phyloP scores from a whole-genome alignment of 92 coral and sea anemone species.

The Phenganax marumi region DNA sequence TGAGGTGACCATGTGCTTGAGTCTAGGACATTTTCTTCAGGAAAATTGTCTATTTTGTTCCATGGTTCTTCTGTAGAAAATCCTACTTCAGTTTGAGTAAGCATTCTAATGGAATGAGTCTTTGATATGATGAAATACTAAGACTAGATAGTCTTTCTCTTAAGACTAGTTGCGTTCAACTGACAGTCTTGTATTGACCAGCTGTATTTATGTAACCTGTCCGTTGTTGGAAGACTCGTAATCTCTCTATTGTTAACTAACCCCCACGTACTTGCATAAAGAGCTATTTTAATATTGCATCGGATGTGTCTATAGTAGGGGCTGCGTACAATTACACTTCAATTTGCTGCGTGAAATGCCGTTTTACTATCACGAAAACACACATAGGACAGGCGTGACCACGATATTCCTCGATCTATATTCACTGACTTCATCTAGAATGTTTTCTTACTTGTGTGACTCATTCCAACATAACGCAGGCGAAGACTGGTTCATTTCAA shows the following conservation, averaged over 20 bases:
- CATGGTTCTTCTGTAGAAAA: slow-evolving; percentile 15
- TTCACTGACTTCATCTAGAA: neutral
- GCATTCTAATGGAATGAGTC: neutral
- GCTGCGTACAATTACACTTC: slow-evolving; percentile 19
- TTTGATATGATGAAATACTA: no score
- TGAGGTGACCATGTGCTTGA: slow-evolving; percentile 27
- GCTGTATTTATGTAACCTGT: slow-evolving; percentile 38
- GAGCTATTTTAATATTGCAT: slow-evolving; percentile 38
- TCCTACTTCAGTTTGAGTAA: slow-evolving; percentile 18
- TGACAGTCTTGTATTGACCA: slow-evolving; percentile 20
- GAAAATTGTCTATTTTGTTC: neutral
- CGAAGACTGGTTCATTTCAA: slow-evolving; percentile 36
- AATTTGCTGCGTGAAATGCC: neutral
- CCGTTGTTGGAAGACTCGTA: slow-evolving; percentile 28
- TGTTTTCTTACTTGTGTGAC: neutral
- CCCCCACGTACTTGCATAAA: slow-evolving; percentile 48
- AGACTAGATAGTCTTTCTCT: neutral
- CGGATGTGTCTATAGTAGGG: neutral
- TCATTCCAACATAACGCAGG: slow-evolving; percentile 20
- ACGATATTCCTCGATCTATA: neutral
- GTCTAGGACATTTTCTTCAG: slow-evolving; percentile 17
- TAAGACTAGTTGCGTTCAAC: neutral
- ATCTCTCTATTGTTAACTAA: slow-evolving; percentile 41
- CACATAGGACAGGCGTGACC: neutral
- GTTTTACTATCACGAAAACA: neutral